Percentiles rank a stretch among this genome's conserved stretches.
These are phyloP conservation scores for Digitonthophagus gazella DNA, from an alignment of 2,888 invertebrate species.

Conservation along the genomic window DNA sequence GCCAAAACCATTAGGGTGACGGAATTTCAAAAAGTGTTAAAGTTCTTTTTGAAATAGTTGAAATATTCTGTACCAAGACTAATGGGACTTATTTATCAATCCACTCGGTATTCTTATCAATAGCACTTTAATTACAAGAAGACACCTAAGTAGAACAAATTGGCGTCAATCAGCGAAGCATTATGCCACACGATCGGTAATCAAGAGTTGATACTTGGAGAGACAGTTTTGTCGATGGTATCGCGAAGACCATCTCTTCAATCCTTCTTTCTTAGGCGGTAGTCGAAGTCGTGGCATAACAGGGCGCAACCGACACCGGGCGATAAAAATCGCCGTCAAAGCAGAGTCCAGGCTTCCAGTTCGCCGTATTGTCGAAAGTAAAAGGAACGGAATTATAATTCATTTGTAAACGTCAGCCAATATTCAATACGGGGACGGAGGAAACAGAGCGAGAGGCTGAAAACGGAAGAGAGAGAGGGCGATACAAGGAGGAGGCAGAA, in stretches of 20 bases:
- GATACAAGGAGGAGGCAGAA: background rate
- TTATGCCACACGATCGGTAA: no score
- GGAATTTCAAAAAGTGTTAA: background rate
- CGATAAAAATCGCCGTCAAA: slow-evolving; percentile 11
- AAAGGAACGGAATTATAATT: slow-evolving; percentile 54
- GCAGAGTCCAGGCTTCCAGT: slow-evolving; percentile 36
- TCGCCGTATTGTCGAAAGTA: slow-evolving; percentile 47
- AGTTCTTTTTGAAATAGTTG: background rate
- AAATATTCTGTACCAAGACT: no score
- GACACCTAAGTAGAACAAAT: background rate
- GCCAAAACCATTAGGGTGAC: background rate
- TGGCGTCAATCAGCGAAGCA: background rate
- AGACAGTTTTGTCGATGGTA: slow-evolving; percentile 1
- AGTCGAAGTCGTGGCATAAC: slow-evolving; percentile 1
- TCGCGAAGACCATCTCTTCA: background rate
- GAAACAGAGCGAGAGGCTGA: slow-evolving; percentile 3
- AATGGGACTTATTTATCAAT: no score
- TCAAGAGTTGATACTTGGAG: no score
- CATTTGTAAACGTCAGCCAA: slow-evolving; percentile 55
- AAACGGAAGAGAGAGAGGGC: slow-evolving; percentile 1
- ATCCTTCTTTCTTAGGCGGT: background rate
- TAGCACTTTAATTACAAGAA: background rate
- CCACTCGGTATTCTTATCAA: no score
- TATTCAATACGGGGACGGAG: slow-evolving; percentile 50
- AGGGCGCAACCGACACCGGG: slow-evolving; percentile 7